Base-by-base conservation (phyloP, 2,797 vertebrate genomes). In the Macropus fuliginosus region DNA sequence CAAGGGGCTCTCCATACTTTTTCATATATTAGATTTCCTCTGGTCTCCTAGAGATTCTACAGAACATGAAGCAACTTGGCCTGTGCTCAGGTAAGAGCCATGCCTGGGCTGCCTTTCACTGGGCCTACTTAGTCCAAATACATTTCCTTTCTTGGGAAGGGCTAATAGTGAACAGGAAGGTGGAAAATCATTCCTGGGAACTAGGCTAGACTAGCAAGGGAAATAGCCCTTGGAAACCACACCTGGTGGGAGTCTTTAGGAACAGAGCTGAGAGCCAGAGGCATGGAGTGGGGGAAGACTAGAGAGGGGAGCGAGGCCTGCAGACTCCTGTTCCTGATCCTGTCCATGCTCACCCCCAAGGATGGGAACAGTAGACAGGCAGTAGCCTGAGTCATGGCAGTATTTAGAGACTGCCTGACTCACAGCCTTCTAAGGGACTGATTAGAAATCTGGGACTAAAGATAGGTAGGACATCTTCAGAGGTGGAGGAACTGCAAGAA, bases 61-160 rank as follows among this genome's bases (percentile, higher is more conserved):
- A 4, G 46, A 27, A 93, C 57, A 40, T 96, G 91, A 92, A 81
- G 62, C 95, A 96, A 95, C 34, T 66, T 91, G 50, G 29, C 16
- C 29, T 92, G 14, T 94, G 40, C 40, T 95, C 52, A 90, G 16
- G 55, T 8, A 94, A 93, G 46, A 57, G 52, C 93, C 56, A 62
- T 93, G 89, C 96, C 31, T 54, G 96, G 95, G 46, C 57, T 87
- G 28, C 1, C 40, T 89, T 66, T 90, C 94, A 27, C 21, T 95
- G 91, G 91, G 28, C 92, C 96, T 55, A 92, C 90, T 95, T 94
- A 74, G 29, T 93, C 92, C 54, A 94, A n/a, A 90, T 95, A 74
- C 95, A 94, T 74, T 8, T 94, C 89, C 96, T 96, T 91, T 92
- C 57, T 95, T 96, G 93, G 55, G 92, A 56, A 96, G 55, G 31